These are phyloP conservation scores for Harpalus rufipes DNA, from an alignment of 2,888 invertebrate genomes.

Conservation along the genomic window DNA sequence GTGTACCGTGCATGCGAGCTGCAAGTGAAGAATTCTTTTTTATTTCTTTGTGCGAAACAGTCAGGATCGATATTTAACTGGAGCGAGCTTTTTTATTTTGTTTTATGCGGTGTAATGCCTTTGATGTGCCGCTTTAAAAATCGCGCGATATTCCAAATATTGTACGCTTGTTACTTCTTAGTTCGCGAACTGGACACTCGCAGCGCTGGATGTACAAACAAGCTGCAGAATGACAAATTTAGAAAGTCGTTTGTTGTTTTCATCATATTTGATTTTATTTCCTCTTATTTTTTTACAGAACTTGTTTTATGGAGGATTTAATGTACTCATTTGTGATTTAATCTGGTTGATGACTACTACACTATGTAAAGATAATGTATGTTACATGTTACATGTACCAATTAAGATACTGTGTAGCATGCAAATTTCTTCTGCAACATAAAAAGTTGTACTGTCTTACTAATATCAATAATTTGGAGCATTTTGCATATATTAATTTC, in stretches of 20 bases:
- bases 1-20: conserved; percentile 27
- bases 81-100: conserved; percentile 74
- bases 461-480: not conserved
- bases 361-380: conserved; percentile 15
- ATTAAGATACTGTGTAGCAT: conserved; percentile 24
- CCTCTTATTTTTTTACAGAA: not conserved
- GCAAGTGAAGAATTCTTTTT: conserved; percentile 54
- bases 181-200: conserved; percentile 32
- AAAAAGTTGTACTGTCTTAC: not conserved
- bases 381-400: conserved; percentile 1
- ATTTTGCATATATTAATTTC: not conserved
- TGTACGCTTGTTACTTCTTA: conserved; percentile 75
- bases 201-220: conserved; percentile 22
- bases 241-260: conserved; percentile 40
- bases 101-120: conserved; percentile 70
- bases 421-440: conserved; percentile 4
- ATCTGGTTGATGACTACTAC: conserved; percentile 11
- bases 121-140: conserved; percentile 78
- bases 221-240: conserved; percentile 23
- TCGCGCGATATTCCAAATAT: conserved; percentile 78
- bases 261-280: conserved; percentile 22
- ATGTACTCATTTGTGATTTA: conserved; percentile 32
- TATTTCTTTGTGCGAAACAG: conserved; percentile 67
- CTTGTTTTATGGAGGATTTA: not conserved
- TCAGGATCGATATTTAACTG: conserved; percentile 76